Evolutionary conservation across 2,888 invertebrate genomes (phyloP), one percentile per base, ranked within the genome.

Genomic region (Scelioninae gen. 1): DNA sequence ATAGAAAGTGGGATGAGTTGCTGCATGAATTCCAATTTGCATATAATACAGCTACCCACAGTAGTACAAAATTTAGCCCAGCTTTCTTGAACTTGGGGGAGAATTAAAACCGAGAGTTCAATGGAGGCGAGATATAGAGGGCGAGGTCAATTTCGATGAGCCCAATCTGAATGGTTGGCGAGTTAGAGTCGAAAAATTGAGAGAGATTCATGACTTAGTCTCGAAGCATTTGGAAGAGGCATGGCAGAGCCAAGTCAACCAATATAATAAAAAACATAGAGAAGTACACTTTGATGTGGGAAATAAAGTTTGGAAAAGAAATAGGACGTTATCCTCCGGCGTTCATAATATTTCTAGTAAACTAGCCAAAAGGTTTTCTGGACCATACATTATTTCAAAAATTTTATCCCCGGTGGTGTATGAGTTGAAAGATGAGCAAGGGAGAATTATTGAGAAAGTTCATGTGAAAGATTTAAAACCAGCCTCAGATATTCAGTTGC

Each of bases 331-430:
- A 29, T 53, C 53, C 7, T 58, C 58, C 1, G 58, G 40, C 4
- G 11, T 23, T 0, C 38, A 58, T 16, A 23, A 58, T n/a, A 40
- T 58, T 5, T 40, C 58, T 3, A 23, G 58, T 40, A 58, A 58
- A 58, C 10, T 58, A 40, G 38, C 58, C 1, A 58, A 58, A 11
- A 58, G 40, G 11, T 58, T 56, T 34, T 32, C 32, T 15, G 56
- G 56, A 5, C 56, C 56, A 13, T 56, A 15, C 34, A 56, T 9
- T 15, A 13, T 58, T 7, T 11, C n/a, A 0, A 58, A 40, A 40
- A 23, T 58, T 10, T 4, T 58, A 11, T 58, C 58, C 6, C 58
- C 58, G 0, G 38, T 58, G 23, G 58, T 58, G 1, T 58, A 58
- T 40, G 58, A 58, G 16, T 23, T 58, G 13, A 23, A 7, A 1